These are phyloP conservation scores for Patella depressa DNA, from an alignment of 2,888 invertebrate species.

Conservation along the genomic window DNA sequence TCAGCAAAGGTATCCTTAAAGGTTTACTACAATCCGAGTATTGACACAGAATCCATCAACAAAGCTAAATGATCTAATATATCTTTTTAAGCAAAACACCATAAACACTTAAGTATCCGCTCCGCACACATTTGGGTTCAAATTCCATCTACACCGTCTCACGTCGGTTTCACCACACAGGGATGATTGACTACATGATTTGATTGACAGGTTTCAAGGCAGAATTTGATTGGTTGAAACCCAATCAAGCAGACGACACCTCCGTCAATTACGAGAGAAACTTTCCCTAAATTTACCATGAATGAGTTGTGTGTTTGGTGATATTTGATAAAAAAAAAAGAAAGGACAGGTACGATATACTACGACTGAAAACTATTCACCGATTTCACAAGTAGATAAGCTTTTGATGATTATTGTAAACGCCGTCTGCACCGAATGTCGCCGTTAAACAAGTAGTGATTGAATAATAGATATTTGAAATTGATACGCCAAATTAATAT, in stretches of 20 bases:
- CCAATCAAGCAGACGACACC: constrained; percentile 8
- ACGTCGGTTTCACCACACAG: not conserved
- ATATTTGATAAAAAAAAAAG: not conserved
- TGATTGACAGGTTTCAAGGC: constrained; percentile 6
- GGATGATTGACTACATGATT: constrained; percentile 1
- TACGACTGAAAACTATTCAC: not conserved
- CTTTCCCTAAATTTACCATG: not conserved
- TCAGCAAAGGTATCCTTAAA: too few relatives aligned
- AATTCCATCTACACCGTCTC: constrained; percentile 12
- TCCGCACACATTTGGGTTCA: constrained; percentile 8
- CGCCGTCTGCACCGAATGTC: constrained; percentile 4
- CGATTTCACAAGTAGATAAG: constrained; percentile 10
- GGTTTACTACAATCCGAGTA: too few relatives aligned
- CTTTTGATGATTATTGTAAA: not conserved
- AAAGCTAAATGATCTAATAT: too few relatives aligned
- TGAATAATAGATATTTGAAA: constrained; percentile 12
- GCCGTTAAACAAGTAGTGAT: not conserved
- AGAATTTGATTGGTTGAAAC: constrained; percentile 1
- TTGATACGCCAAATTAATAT: constrained; percentile 8
- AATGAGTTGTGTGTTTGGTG: not conserved
- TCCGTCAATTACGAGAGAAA: not conserved
- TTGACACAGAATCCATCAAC: too few relatives aligned
- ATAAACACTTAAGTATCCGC: not conserved
- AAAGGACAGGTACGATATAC: not conserved
- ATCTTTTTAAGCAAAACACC: too few relatives aligned